A percentile compares a stretch with the other conserved stretches of the same genome.
phyloP scores from a whole-genome alignment of 2,888 invertebrate species.

The Allacma fusca region DNA sequence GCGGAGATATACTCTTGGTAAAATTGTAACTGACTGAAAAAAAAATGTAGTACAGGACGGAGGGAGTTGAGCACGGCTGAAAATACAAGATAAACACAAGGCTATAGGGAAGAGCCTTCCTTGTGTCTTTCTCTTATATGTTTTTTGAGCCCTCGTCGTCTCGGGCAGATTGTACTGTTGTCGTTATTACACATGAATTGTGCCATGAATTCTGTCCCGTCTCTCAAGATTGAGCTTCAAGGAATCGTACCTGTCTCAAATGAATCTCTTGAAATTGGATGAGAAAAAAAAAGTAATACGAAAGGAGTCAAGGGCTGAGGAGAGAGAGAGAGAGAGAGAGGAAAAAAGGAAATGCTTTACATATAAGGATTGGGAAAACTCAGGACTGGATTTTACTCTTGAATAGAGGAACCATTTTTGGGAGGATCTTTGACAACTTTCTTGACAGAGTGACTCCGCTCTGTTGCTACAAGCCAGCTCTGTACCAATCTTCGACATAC shows the following conservation, averaged over 20 bases:
- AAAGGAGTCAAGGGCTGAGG: not conserved
- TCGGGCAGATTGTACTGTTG: no score
- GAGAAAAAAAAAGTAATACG: not conserved
- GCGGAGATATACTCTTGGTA: no score
- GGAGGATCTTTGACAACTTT: slow-evolving; percentile 37
- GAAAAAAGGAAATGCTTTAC: slow-evolving; percentile 10
- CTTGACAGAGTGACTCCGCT: slow-evolving; percentile 26
- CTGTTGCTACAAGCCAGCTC: no score
- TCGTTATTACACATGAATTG: no score
- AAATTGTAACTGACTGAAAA: not conserved
- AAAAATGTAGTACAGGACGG: not conserved
- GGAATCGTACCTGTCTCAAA: no score
- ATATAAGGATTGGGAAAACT: slow-evolving; percentile 16
- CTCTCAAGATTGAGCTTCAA: no score
- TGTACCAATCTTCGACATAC: no score
- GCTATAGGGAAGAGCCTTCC: not conserved
- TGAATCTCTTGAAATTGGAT: not conserved
- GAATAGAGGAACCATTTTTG: slow-evolving; percentile 42
- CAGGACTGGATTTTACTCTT: slow-evolving; percentile 11
- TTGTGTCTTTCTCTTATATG: not conserved
- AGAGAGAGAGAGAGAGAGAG: not conserved
- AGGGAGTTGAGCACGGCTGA: slow-evolving; percentile 16
- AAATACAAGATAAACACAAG: slow-evolving; percentile 7
- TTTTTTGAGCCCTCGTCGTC: no score
- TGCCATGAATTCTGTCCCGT: no score